Base-by-base conservation (phyloP, 2,113 vertebrate species). In the Laticauda colubrina region DNA sequence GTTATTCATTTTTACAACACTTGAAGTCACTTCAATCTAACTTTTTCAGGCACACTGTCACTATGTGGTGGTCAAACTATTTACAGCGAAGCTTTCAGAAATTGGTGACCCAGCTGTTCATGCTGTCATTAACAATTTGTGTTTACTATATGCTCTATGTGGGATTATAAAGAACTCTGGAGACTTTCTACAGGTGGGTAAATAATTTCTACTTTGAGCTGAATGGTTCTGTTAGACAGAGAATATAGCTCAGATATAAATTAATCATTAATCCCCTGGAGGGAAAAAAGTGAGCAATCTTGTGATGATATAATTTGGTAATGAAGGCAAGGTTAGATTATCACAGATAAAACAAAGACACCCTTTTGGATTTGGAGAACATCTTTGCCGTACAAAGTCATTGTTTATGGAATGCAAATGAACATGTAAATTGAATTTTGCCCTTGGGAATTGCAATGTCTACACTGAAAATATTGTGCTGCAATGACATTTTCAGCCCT, bases 1-100 rank as follows among this genome's bases (percentile, higher is more conserved):
- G 4, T 69, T 5, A 53, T 94, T 20, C 4, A 5, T 9, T 9
- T 48, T 86, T 7, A 8, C 0, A 12, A 20, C 7, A 34, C 85
- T 18, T 59, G 87, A 39, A 18, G 55, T 92, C 51, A 57, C 14
- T n/a, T 69, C 21, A 21, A 5, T 14, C 75, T 88, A 89, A 10
- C 57, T 29, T 69, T 10, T 89, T 12, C 89, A 99, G 99, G 99
- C 99, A 5, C 99, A 99, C 95, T 99, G 99, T 96, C 99, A 99
- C 97, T 99, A 99, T 5, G 98, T 99, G 95, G 96, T 98, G 3
- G 98, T 99, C 94, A 99, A 99, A 97, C 97, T 99, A 54, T 99
- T 99, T 90, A 93, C 97, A 85, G 98, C 98, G 29, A 98, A 98
- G 96, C 97, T 99, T 89, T 95, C 95, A 0, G 98, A 98, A 95